Percentiles rank a stretch among this genome's conserved stretches.
Evolutionary conservation across 2,113 vertebrate genomes (phyloP).

Genomic region (Podarcis muralis): DNA sequence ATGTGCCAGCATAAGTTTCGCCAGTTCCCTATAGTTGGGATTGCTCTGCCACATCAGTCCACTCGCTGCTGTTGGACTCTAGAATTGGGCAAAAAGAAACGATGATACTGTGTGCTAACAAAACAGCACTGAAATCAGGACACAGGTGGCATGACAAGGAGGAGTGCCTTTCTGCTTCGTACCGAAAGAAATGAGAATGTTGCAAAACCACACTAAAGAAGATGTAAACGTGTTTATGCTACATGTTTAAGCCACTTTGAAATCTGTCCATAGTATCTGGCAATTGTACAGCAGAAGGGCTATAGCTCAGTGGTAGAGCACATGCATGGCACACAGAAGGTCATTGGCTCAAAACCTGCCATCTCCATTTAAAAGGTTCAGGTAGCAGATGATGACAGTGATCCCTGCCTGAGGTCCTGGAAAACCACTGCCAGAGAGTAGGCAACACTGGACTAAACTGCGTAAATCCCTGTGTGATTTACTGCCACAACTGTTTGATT

Average conservation of each 20-base stretch:
- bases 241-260: neutral
- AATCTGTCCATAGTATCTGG: neutral
- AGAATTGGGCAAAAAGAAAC: neutral
- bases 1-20: too few species aligned
- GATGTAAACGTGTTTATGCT: neutral
- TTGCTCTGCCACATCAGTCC: too few species aligned
- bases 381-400: neutral
- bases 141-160: neutral
- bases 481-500: neutral
- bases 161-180: neutral
- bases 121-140: neutral
- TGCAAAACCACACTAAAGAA: neutral
- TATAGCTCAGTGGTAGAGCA: neutral
- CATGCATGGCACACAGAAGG: neutral
- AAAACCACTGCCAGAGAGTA: too few species aligned
- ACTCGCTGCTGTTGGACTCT: neutral
- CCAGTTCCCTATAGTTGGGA: too few species aligned
- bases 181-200: neutral
- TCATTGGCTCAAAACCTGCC: too few species aligned
- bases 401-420: too few species aligned
- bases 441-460: too few species aligned
- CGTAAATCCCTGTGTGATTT: neutral
- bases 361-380: neutral
- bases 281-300: neutral
- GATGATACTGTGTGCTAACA: neutral